Conservation (phyloP, 2,888 invertebrate species). For the Anthrax anthrax region DNA sequence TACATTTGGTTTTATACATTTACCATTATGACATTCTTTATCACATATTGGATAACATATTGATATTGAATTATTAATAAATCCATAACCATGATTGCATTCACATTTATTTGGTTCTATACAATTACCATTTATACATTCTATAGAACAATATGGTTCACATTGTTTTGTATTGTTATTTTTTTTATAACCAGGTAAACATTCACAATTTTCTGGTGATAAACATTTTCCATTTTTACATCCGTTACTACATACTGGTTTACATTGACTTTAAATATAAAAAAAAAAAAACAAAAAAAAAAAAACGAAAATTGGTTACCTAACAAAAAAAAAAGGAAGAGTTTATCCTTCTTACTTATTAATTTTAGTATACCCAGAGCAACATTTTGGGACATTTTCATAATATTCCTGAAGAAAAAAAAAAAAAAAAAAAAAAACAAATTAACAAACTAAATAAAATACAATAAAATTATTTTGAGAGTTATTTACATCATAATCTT, state of each 20-base stretch:
- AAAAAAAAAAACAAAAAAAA: not conserved
- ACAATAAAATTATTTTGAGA: no score
- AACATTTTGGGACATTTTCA: no score
- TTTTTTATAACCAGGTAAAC: slow-evolving; percentile 19
- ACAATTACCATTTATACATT: slow-evolving; percentile 32
- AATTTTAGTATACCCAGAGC: no score
- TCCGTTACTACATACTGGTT: slow-evolving; percentile 14
- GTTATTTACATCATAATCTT: no score
- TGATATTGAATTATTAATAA: not conserved
- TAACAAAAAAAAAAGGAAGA: no score
- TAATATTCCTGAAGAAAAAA: no score
- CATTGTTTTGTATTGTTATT: slow-evolving; percentile 16
- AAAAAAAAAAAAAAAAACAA: no score
- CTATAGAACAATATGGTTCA: slow-evolving; percentile 32
- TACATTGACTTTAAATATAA: slow-evolving; percentile 12
- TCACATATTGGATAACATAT: slow-evolving; percentile 29
- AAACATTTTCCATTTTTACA: slow-evolving; percentile 25
- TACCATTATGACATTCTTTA: slow-evolving; percentile 30
- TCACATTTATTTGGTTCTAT: slow-evolving; percentile 1
- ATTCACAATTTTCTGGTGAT: slow-evolving; percentile 30
- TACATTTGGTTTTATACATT: slow-evolving; percentile 40
- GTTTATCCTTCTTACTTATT: no score
- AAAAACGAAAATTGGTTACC: no score
- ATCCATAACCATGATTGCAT: slow-evolving; percentile 2
- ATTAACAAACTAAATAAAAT: no score